Base-by-base conservation (phyloP, 2,888 invertebrate genomes). In the Macroteleia sp. region DNA sequence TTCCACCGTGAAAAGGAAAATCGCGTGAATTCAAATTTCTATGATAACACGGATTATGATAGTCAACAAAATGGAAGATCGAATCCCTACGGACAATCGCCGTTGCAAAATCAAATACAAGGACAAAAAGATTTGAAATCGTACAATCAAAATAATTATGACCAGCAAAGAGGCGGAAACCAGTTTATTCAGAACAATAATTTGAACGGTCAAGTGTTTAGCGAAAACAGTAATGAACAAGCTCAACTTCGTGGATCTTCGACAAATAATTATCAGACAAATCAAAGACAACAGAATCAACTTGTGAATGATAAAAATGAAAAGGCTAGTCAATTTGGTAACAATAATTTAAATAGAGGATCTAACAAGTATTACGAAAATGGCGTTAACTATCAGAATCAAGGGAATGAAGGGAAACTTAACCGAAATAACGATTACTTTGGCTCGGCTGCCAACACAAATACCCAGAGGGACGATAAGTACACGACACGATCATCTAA, bases 21-120 rank as follows among this genome's bases (percentile, higher is more conserved):
- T 19, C 79, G 81, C 1, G 71, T 69, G 4, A 78, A 67, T 30
- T 73, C 67, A 19, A 79, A 64, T 42, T 86, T 83, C 19, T 83
- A 83, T 61, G 86, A 86, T 9, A 88, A 86, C 19, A 57, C 80
- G 0, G 85, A 88, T 32, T 90, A 90, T 69, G 88, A 89, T 16
- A 89, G 88, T 2, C 86, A 86, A 12, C 90, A 91, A 56, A 91
- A 91, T 52, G 90, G 87, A 0, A 76, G 90, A 69, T 85, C 82
- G 22, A 90, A 90, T 81, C 87, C 88, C 0, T 90, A 85, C 32
- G 86, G 86, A 12, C 84, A 88, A 20, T 66, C 85, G 3, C 61
- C 77, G 14, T 59, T 64, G n/a, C 86, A 85, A 22, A 90, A 89
- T 79, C 88, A 88, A 57, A 77, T 89, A 20, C 83, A 82, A 50